These are phyloP conservation scores for Ivindomyrus marchei DNA, from an alignment of 2,113 vertebrate genomes.

Conservation along the genomic window DNA sequence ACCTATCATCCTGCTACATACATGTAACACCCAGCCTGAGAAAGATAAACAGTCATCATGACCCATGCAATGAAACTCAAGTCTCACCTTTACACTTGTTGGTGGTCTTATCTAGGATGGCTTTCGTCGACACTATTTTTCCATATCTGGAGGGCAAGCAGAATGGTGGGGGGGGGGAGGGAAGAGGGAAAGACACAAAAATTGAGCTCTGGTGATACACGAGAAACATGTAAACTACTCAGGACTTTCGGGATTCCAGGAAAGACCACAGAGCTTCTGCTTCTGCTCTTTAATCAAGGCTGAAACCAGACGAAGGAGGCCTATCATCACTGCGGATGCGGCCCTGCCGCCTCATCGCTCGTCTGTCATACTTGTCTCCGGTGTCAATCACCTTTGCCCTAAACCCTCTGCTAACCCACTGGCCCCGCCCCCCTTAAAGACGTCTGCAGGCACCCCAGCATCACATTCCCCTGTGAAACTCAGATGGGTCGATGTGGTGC, in stretches of 20 bases:
- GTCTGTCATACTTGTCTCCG: neutral
- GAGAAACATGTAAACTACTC: constrained; percentile 9
- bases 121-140: constrained; percentile 91
- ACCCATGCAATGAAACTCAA: neutral
- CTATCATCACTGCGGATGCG: neutral
- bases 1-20: too few species aligned
- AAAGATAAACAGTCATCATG: neutral
- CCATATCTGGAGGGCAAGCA: constrained; percentile 65
- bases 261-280: neutral
- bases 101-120: constrained; percentile 88
- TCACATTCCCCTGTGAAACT: neutral
- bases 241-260: constrained; percentile 20
- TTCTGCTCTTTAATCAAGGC: neutral
- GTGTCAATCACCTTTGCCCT: neutral
- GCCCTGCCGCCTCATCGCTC: neutral
- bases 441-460: neutral
- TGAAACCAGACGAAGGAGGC: neutral
- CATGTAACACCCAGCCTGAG: too few species aligned
- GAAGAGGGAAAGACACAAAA: neutral
- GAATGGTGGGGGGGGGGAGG: neutral
- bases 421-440: neutral
- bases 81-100: constrained; percentile 89
- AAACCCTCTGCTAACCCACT: neutral
- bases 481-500: neutral
- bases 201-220: neutral